Base-by-base conservation (phyloP, 1,140 invertebrate genomes). In the Trachymyrmex septentrionalis region DNA sequence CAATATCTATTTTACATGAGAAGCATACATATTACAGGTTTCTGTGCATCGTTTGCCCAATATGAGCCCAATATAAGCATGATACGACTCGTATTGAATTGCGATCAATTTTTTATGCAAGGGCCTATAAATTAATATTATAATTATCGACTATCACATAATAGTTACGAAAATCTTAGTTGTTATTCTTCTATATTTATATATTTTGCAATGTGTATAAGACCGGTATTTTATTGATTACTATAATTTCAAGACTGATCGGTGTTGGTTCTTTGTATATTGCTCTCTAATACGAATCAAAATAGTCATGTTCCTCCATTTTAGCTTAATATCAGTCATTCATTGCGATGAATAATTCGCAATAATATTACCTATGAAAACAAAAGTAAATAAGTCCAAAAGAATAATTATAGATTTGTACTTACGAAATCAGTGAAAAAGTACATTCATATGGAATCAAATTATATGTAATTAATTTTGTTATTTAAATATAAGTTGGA, bases 171-270 rank as follows among this genome's bases (percentile, higher is more conserved):
- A 93, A 59, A 16, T 90, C 89, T 94, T 94, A 94, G 90, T 94
- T 94, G 91, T 94, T 94, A 93, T 94, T 94, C 92, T 94, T 93
- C 88, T 94, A 94, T 93, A 93, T 93, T 93, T 93, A 94, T 94
- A 93, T 94, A 92, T 93, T 92, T 93, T 93, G 93, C 93, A 94
- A 93, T 93, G 87, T 90, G 86, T 91, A 88, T 93, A 90, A 90
- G 91, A 80, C 86, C 92, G 91, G 91, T 94, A 92, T 92, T 92
- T 93, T 94, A 93, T 93, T 91, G 86, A 78, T 93, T 92, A 93
- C 88, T 92, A 90, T 91, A 93, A 94, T 94, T 91, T 90, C 92
- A 94, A 94, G 93, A 94, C 93, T 94, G 93, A 94, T 94, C 93
- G 93, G 93, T 94, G 93, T 94, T 94, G 93, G 93, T 94, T 93